A percentile compares a stretch with the other conserved stretches of the same genome.
Conservation (phyloP, 2,888 invertebrate genomes). For the Allophyes oxyacanthae region DNA sequence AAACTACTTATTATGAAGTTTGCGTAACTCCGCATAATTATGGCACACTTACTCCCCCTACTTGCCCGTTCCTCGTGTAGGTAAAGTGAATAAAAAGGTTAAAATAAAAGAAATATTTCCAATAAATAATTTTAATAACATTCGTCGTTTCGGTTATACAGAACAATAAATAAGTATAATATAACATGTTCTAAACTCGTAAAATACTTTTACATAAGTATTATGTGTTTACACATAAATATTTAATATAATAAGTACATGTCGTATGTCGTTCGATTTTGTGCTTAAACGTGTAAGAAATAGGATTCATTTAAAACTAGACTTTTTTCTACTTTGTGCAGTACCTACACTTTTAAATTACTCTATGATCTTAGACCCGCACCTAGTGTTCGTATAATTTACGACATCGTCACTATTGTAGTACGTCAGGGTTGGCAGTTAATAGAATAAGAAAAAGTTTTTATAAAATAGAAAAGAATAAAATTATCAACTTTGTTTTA, state of each 20-base stretch:
- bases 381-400: not conserved
- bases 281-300: slow-evolving; percentile 43
- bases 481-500: too few species aligned
- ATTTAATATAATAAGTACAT: slow-evolving; percentile 9
- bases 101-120: not conserved
- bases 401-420: too few species aligned
- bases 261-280: slow-evolving; percentile 25
- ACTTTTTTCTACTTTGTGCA: slow-evolving; percentile 40
- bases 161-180: slow-evolving; percentile 29
- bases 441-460: not conserved
- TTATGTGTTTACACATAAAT: not conserved
- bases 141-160: slow-evolving; percentile 34
- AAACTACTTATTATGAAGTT: too few species aligned
- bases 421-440: too few species aligned
- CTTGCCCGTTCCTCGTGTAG: too few species aligned
- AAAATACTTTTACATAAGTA: not conserved
- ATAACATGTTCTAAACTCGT: slow-evolving; percentile 41
- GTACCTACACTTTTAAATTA: slow-evolving; percentile 13
- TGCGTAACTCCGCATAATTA: too few species aligned
- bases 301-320: slow-evolving; percentile 25
- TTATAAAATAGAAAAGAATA: not conserved
- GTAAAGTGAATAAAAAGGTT: too few species aligned
- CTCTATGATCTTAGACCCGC: not conserved
- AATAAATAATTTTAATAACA: slow-evolving; percentile 49
- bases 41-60: too few species aligned